Base-by-base conservation (phyloP, 2,888 invertebrate genomes). In the Tromatobia lineatoria region DNA sequence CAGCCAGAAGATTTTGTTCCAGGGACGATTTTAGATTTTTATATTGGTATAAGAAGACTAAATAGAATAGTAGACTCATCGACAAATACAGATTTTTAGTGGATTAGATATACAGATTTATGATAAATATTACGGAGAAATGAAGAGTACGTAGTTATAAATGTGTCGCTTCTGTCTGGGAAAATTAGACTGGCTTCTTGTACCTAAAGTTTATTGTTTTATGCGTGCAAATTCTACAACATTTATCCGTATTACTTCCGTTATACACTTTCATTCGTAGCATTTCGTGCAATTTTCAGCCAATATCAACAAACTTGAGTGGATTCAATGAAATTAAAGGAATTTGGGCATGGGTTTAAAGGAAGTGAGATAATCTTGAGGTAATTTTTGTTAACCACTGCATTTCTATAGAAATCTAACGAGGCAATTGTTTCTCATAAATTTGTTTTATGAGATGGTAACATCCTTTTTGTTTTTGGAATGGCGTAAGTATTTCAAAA, bases 221-320 rank as follows among this genome's bases (percentile, higher is more conserved):
- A 42, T 80, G 13, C 67, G 64, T 75, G 73, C 69, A 84, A 82
- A 77, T 87, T 82, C 80, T 54, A 59, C 42, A 8, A 29, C 52
- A 77, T 77, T 70, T 69, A 75, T 80, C 7, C 45, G 57, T 20
- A 66, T 67, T 47, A 77, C 34, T 38, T 25, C 25, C 7, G 34
- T 74, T 54, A 25, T 59, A 66, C 73, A 70, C 70, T 66, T 66
- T 75, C 74, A 80, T 83, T 59, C 85, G 74, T 18, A 73, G 61
- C 64, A 64, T 18, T 70, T 73, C 80, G 80, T 80, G 74, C 83
- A 77, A n/a, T 74, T 45, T 42, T 57, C 54, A 57, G 47, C 23
- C 54, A 67, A 70, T 67, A 80, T 66, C 15, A 54, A 73, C 25
- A 18, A 83, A 20, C 57, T 69, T 80, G 61, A 20, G 4, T 15